These are phyloP conservation scores for Alaudala cheleensis DNA, from an alignment of 2,113 vertebrate species.

Conservation along the genomic window DNA sequence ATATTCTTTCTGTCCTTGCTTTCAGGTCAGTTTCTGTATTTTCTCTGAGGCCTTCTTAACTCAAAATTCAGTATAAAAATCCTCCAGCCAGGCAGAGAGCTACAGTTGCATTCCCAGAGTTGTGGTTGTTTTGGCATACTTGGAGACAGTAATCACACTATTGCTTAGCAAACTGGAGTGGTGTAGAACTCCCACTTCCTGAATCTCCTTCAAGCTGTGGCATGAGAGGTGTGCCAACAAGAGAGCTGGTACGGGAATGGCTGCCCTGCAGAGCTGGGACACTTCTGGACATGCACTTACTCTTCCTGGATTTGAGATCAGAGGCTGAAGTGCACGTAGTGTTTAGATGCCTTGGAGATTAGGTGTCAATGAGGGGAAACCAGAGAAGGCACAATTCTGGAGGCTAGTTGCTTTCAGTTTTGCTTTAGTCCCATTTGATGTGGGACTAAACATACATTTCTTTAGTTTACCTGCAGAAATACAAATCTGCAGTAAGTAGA, in stretches of 20 bases:
- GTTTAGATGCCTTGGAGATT: neutral
- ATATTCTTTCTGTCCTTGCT: neutral
- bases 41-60: neutral
- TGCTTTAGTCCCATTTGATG: neutral
- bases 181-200: neutral
- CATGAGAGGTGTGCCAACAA: neutral
- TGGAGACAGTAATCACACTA: accelerated
- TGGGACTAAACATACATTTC: neutral
- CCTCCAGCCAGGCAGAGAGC: neutral
- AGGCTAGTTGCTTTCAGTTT: neutral
- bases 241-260: neutral
- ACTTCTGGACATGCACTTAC: neutral
- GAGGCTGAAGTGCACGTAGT: neutral
- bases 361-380: neutral
- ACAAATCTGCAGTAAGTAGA: neutral
- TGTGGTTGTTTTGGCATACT: neutral
- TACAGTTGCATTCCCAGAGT: neutral
- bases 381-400: neutral
- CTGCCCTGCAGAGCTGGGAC: neutral
- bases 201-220: neutral
- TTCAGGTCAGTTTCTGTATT: neutral
- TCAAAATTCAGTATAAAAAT: neutral
- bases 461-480: neutral
- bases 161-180: neutral
- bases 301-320: neutral